Percentiles rank a stretch among this genome's conserved stretches.
phyloP scores from a whole-genome alignment of 1,140 invertebrate genomes.

The Contarinia nasturtii region DNA sequence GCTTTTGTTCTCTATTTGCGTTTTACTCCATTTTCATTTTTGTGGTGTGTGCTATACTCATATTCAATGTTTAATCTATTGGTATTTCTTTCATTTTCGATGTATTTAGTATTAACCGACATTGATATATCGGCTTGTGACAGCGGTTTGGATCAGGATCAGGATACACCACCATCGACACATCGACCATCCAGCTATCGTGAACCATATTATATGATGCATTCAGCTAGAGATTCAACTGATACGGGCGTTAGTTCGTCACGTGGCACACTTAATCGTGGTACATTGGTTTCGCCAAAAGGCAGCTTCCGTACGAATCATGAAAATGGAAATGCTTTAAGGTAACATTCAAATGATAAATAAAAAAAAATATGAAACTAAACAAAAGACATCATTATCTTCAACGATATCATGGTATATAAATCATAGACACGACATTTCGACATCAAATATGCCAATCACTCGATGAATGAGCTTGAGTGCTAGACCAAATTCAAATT shows the following conservation, averaged over 20 bases:
- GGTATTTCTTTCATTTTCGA: neutral
- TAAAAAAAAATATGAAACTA: neutral
- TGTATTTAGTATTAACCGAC: slow-evolving; percentile 10
- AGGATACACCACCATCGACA: slow-evolving; percentile 20
- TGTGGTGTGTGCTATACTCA: no score
- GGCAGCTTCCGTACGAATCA: slow-evolving; percentile 19
- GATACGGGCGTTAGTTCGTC: slow-evolving; percentile 20
- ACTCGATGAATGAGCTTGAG: no score
- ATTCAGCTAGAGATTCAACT: slow-evolving; percentile 14
- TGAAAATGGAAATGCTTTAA: slow-evolving; percentile 16
- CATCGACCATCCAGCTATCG: slow-evolving; percentile 22
- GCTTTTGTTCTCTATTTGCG: no score
- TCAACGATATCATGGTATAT: no score
- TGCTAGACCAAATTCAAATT: no score
- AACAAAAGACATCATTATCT: no score
- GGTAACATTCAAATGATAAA: neutral
- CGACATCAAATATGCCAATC: no score
- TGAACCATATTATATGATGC: slow-evolving; percentile 8
- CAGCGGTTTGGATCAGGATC: slow-evolving; percentile 18
- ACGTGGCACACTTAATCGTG: slow-evolving; percentile 16
- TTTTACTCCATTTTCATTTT: no score
- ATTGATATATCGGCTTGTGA: slow-evolving; percentile 22
- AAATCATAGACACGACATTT: no score
- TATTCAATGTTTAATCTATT: no score
- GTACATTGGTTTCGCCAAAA: slow-evolving; percentile 16